A percentile compares a stretch with the other conserved stretches of the same genome.
These are phyloP conservation scores for Cecropterus lyciades DNA, from an alignment of 1,140 invertebrate genomes.

Conservation along the genomic window DNA sequence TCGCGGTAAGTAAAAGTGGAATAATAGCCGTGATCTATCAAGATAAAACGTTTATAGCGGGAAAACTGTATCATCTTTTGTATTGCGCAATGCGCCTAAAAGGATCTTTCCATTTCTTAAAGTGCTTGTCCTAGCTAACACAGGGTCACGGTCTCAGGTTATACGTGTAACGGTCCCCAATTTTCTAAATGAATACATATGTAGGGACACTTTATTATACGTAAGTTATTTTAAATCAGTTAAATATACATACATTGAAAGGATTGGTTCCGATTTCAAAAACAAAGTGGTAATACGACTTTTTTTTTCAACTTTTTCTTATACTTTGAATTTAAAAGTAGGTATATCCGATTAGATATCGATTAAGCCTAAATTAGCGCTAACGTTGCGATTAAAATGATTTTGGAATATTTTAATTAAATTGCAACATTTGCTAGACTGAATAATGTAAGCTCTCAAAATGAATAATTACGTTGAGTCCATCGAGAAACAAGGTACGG, in stretches of 20 bases:
- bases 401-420: constrained; percentile 1
- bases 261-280: no score
- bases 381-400: not conserved
- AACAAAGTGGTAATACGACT: no score
- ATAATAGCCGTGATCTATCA: constrained; percentile 22
- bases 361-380: no score
- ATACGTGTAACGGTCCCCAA: not conserved
- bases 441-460: constrained; percentile 19
- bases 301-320: no score
- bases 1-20: constrained; percentile 17
- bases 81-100: constrained; percentile 13
- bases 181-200: not conserved
- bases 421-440: not conserved
- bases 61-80: constrained; percentile 10
- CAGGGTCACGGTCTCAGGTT: not conserved
- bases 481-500: constrained; percentile 17
- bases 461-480: constrained; percentile 24
- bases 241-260: no score
- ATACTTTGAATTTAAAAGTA: no score
- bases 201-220: no score
- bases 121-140: not conserved
- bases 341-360: no score
- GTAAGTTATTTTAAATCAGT: no score
- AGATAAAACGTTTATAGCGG: constrained; percentile 15
- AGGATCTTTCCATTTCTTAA: constrained; percentile 20